These are phyloP conservation scores for Zonotrichia albicollis DNA, from an alignment of 2,797 vertebrate species.

Conservation along the genomic window DNA sequence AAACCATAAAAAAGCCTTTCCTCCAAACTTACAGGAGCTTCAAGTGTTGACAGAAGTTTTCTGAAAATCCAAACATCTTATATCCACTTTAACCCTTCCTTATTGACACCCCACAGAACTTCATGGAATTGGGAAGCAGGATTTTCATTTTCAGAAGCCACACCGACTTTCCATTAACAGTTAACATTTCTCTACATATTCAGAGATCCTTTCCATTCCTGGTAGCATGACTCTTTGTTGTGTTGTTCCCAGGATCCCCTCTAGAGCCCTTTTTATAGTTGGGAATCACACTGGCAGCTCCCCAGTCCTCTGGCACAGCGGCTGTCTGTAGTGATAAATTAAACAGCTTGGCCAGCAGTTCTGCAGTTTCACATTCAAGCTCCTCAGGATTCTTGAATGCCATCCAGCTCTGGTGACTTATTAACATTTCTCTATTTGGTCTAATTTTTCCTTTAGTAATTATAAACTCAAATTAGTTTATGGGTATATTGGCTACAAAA, in stretches of 20 bases:
- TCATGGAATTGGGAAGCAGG: background rate
- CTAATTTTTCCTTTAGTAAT: background rate
- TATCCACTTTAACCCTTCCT: background rate
- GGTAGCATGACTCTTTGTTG: background rate
- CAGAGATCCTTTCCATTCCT: background rate
- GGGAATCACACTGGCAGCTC: background rate
- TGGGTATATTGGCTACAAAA: background rate
- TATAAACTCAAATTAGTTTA: background rate
- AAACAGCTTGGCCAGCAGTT: slow-evolving; percentile 1
- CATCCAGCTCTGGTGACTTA: background rate
- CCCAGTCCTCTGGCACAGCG: background rate
- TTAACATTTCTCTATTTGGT: background rate
- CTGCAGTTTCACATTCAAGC: background rate
- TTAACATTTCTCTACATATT: background rate
- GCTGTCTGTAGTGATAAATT: background rate
- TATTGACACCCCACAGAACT: background rate
- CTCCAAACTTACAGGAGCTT: background rate
- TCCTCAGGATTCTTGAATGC: background rate
- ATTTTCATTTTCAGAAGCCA: background rate
- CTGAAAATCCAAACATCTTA: background rate
- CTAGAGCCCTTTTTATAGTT: background rate
- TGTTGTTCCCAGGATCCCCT: background rate
- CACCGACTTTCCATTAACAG: background rate
- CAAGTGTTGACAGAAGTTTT: background rate
- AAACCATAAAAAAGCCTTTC: background rate